Evolutionary conservation across 2,797 vertebrate species (phyloP), one percentile per base, ranked within the genome.

Genomic region (Acanthurus tractus): DNA sequence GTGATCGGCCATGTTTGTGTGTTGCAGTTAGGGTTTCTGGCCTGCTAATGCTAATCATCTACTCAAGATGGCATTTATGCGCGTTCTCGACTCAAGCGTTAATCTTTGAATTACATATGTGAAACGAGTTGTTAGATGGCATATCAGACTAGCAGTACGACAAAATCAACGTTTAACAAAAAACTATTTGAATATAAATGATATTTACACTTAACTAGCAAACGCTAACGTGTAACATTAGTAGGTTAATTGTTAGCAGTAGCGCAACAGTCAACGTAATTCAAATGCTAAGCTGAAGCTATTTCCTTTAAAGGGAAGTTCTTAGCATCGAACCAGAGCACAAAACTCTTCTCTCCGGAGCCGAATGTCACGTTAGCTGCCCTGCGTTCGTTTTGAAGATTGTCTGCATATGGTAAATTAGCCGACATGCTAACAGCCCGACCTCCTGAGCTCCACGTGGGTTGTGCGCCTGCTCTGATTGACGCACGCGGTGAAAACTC

Each of bases 381-480:
- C 12, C 8, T 2, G 2, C n/a, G 1, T 29, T 61, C 2, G 36
- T 14, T 13, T 23, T 17, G 17, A 22, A 6, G 17, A 3, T 0
- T 2, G 49, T 11, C 1, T 22, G 8, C 25, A 5, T 11, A 42
- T 3, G 1, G 38, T 1, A 7, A n/a, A 29, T 68, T 89, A 86
- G 81, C 87, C 29, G 18, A 12, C 25, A 45, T 81, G 91, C 81
- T 91, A 91, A 52, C 70, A 72, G 46, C 52, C 52, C 68, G 66
- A 73, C 75, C 77, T 76, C 79, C 45, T 52, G 63, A 25, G 72
- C 73, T 89, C 93, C 95, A 96, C 95, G 95, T 96, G 95, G 94
- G 93, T 84, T 83, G 79, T 86, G 84, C 81, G 80, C 81, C 78
- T 79, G 82, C 87, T 78, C 78, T 15, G 53, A 52, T 18, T 74